Evolutionary conservation across 2,797 vertebrate species (phyloP), one percentile per base, ranked within the genome.

Genomic region (Mormyrops attenuatus): DNA sequence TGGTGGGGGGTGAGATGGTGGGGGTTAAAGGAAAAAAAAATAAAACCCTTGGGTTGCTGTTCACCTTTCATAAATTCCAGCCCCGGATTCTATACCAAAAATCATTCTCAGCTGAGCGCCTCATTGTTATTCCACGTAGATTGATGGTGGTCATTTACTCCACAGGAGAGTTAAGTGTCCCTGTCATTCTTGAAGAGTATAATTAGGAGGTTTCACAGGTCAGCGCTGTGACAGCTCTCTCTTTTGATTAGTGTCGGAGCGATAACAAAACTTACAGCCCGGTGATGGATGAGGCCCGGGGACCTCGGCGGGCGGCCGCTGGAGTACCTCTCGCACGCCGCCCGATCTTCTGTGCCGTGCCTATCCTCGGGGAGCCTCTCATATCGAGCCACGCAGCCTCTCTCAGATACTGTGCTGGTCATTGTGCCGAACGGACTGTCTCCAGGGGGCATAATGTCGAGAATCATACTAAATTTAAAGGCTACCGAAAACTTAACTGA

Each of bases 51-150:
- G 97, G 96, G 96, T 97, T 96, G 97, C 96, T 96, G 95, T 96
- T 97, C 96, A 97, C 96, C 97, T 97, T 97, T 97, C 97, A 97
- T 97, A 97, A 97, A 97, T 97, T 97, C 96, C 95, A 95, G 95
- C 95, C 96, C 92, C 85, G 95, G 96, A 96, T 97, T 97, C 96
- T 96, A 95, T 96, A 96, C 96, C 96, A 96, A 96, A 95, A 97
- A 96, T 97, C 96, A 97, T 97, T 97, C 97, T 96, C 96, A 96
- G 96, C 95, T 96, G 95, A 93, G 96, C 93, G 94, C 96, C 96
- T 97, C 96, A 97, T 97, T 97, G 97, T 96, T 97, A 97, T 97
- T 97, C 97, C 94, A 95, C 94, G 90, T 95, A 96, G 97, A 97
- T 97, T 96, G 97, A 97, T 97, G 89, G 96, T 95, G 96, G 93